phyloP scores from a whole-genome alignment of 2,888 invertebrate genomes.

The Caenorhabditis sp. region DNA sequence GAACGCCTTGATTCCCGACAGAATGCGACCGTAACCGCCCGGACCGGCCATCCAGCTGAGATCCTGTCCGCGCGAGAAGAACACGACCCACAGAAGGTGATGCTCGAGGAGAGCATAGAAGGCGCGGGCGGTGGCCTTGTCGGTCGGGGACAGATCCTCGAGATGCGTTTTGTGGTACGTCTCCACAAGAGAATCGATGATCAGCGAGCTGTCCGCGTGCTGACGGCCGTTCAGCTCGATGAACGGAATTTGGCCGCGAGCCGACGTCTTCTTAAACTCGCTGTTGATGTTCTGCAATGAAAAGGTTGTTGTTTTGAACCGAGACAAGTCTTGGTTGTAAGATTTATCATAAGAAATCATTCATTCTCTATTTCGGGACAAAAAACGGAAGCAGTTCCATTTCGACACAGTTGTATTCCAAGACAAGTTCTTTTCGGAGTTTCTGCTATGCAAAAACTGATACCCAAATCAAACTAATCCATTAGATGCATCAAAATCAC shows the following conservation, averaged over 20 bases:
- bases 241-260: conserved; percentile 85
- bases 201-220: conserved; percentile 91
- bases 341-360: too few species aligned
- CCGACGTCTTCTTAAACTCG: conserved; percentile 71
- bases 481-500: too few species aligned
- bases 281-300: conserved; percentile 71
- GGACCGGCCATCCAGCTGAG: conserved; percentile 65
- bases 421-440: too few species aligned
- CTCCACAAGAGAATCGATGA: conserved; percentile 82
- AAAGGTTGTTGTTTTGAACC: conserved; percentile 19
- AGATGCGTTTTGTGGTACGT: conserved; percentile 48
- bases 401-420: too few species aligned
- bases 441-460: too few species aligned
- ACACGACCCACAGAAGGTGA: conserved; percentile 65
- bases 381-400: too few species aligned
- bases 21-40: conserved; percentile 60
- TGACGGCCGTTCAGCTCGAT: conserved; percentile 95
- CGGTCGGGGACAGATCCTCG: conserved; percentile 57
- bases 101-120: conserved; percentile 71
- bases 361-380: too few species aligned
- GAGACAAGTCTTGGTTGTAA: too few species aligned
- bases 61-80: conserved; percentile 66
- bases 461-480: too few species aligned
- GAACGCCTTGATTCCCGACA: conserved; percentile 68
- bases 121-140: conserved; percentile 65